Percentiles rank a stretch among this genome's conserved stretches.
phyloP scores from a whole-genome alignment of 1,140 invertebrate genomes.

The Bombyx mandarina region DNA sequence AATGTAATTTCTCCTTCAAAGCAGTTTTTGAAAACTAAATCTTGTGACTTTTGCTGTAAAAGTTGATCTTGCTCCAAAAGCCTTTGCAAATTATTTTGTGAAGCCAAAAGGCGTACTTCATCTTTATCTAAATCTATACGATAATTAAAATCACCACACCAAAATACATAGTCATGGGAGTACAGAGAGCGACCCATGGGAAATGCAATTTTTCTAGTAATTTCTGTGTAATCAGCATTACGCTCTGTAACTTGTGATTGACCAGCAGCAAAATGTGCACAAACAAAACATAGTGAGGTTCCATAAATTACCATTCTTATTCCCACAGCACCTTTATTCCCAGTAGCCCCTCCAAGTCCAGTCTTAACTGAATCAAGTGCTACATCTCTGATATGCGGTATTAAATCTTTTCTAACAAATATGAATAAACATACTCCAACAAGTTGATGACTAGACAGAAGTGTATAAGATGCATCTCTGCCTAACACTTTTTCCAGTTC shows the following conservation, averaged over 20 bases:
- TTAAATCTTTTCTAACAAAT: constrained; percentile 90
- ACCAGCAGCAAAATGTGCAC: constrained; percentile 98
- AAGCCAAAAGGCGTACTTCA: constrained; percentile 90
- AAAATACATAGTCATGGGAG: constrained; percentile 98
- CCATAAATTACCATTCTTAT: constrained; percentile 93
- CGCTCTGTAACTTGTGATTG: constrained; percentile 96
- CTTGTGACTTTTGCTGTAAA: constrained; percentile 82
- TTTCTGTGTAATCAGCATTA: constrained; percentile 97
- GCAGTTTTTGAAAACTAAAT: constrained; percentile 95
- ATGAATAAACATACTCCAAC: constrained; percentile 98
- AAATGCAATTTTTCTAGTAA: constrained; percentile 92
- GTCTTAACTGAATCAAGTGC: constrained; percentile 97
- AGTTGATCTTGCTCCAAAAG: constrained; percentile 94
- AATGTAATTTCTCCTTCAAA: constrained; percentile 94
- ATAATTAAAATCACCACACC: constrained; percentile 99
- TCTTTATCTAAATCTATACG: constrained; percentile 96
- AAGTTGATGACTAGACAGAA: constrained; percentile 95
- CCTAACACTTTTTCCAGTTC: constrained; percentile 95
- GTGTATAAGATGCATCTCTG: constrained; percentile 89
- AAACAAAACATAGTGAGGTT: constrained; percentile 97
- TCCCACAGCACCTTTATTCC: constrained; percentile 97
- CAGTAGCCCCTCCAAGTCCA: constrained; percentile 94
- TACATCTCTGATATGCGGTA: constrained; percentile 91
- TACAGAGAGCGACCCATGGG: constrained; percentile 93
- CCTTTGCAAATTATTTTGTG: constrained; percentile 81